Conservation (phyloP, 1,140 invertebrate genomes). For the Pemphigus obesinymphae region DNA sequence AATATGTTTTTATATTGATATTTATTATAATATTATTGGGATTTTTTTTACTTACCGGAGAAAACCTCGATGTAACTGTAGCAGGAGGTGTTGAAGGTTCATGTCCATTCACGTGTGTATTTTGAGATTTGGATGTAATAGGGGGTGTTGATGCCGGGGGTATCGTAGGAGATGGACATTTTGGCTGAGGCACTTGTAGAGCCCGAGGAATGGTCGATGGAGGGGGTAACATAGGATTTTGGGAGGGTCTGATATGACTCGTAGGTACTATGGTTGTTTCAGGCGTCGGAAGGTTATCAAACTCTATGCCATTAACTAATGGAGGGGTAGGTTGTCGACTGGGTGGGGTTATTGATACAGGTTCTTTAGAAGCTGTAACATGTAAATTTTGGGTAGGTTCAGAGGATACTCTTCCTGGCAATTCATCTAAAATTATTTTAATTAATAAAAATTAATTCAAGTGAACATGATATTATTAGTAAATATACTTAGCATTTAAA, state of each 20-base stretch:
- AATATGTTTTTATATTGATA: neutral
- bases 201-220: conserved; percentile 11
- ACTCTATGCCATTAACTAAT: conserved; percentile 19
- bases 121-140: neutral
- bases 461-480: neutral
- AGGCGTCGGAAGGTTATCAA: neutral
- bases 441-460: neutral
- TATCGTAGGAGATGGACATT: conserved; percentile 12
- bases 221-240: conserved; percentile 33
- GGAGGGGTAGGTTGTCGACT: conserved; percentile 6
- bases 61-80: conserved; percentile 6
- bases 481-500: too few relatives aligned
- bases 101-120: conserved; percentile 6
- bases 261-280: conserved; percentile 16
- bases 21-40: neutral
- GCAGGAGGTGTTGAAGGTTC: conserved; percentile 19
- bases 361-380: neutral
- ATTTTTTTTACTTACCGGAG: conserved; percentile 10
- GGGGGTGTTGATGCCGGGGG: conserved; percentile 25
- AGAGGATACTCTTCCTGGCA: conserved; percentile 24
- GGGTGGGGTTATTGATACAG: conserved; percentile 21
- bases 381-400: neutral
- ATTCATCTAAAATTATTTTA: conserved; percentile 33
- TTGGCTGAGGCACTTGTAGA: conserved; percentile 24
- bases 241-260: neutral